Evolutionary conservation across 2,888 invertebrate genomes (phyloP), one percentile per base, ranked within the genome.

Genomic region (Adineta ricciae): DNA sequence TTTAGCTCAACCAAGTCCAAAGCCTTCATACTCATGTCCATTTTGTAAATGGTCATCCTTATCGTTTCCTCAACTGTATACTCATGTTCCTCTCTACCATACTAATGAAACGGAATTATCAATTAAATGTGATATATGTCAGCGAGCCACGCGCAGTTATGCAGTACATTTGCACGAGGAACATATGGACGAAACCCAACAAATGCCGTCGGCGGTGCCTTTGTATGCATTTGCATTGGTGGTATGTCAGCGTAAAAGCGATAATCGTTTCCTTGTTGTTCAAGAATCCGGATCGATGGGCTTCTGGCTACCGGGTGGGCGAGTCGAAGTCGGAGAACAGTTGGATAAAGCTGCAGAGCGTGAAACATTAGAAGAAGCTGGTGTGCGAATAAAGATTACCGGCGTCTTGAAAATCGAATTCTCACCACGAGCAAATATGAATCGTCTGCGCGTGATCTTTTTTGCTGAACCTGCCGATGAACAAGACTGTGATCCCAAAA

Each of bases 351-450:
- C 64, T 32, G 64, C 64, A 5, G 64, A 64, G 32, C 64, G 64
- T 64, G 64, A 64, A 64, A 64, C 64, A 64, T 64, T 64, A 32
- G 64, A 64, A 64, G 64, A 64, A 64, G 64, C 64, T 5, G 64
- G 64, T 64, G 64, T 64, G 14, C 32, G 27, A 27, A 27, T 64
- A 64, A 2, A 32, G 32, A 14, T 64, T 16, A 64, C 64, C 32
- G 64, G 64, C 3, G 16, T 64, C 27, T 64, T 64, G 19, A 64
- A 64, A 64, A 64, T 64, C 19, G 64, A 64, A 64, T 64, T 64
- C 19, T 16, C 19, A 64, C 64, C 64, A 19, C 14, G 64, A 64
- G 4, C 19, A 16, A 32, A 64, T 64, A 19, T 32, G 8, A 64
- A 32, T 64, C 64, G 64, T 64, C 64, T 64, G 27, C 64, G 64